Conservation (phyloP, 2,113 vertebrate species). For the Cyprinodon variegatus region DNA sequence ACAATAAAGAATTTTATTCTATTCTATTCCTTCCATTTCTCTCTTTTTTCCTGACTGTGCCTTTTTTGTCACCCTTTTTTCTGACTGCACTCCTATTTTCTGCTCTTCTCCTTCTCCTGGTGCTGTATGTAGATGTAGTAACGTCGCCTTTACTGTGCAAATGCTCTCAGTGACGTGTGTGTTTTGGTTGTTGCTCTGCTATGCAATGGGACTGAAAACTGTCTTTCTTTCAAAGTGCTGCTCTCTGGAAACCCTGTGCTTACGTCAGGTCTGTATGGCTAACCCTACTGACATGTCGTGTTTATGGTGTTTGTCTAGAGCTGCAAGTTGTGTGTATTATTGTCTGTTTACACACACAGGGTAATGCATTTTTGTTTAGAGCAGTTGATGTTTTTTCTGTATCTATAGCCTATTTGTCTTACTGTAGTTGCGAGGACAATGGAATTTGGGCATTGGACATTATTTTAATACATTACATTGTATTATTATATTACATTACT, state of each 20-base stretch:
- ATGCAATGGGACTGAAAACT: slow-evolving; percentile 74
- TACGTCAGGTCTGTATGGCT: slow-evolving; percentile 83
- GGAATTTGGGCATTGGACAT: not conserved
- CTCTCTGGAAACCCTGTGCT: slow-evolving; percentile 82
- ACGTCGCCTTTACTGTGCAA: slow-evolving; percentile 41
- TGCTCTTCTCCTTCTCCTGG: slow-evolving; percentile 21
- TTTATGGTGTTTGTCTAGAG: slow-evolving; percentile 54
- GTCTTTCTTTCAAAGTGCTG: slow-evolving; percentile 82
- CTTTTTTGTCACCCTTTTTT: slow-evolving; percentile 36
- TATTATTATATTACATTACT: too few relatives aligned
- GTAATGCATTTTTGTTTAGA: slow-evolving; percentile 51
- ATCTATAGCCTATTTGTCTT: slow-evolving; percentile 54
- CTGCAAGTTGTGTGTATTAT: slow-evolving; percentile 52
- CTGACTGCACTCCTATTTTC: slow-evolving; percentile 46
- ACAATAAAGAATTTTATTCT: slow-evolving; percentile 85
- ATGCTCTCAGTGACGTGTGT: slow-evolving; percentile 32
- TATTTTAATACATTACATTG: too few relatives aligned
- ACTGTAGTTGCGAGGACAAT: slow-evolving; percentile 55
- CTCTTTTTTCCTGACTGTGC: slow-evolving; percentile 69
- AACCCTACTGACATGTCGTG: slow-evolving; percentile 64
- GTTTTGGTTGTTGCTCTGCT: slow-evolving; percentile 61
- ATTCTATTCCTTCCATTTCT: slow-evolving; percentile 76
- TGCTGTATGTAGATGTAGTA: slow-evolving; percentile 40
- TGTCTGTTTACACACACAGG: slow-evolving; percentile 46
- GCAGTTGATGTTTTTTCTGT: slow-evolving; percentile 40